Conservation (phyloP, 2,113 vertebrate species). For the Entosphenus tridentatus region DNA sequence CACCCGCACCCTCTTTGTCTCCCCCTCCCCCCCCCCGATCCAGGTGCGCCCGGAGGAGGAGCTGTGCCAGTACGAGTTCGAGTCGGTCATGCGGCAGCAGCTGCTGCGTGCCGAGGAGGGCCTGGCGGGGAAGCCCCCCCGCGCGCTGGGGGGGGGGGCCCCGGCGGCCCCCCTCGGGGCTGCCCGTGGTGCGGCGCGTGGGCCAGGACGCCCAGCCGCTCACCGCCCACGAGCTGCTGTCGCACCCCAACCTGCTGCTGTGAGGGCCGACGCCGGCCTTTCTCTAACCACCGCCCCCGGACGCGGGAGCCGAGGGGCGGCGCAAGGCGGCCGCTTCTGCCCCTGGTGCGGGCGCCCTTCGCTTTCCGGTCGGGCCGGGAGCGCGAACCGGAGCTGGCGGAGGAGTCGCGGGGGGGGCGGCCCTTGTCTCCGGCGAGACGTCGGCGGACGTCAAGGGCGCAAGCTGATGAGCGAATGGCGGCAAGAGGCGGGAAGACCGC, state of each 20-base stretch:
- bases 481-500: too few species aligned
- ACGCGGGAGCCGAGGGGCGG: too few species aligned
- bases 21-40: neutral
- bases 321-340: too few species aligned
- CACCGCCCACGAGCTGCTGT: conserved; percentile 45
- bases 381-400: too few species aligned
- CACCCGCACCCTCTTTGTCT: neutral
- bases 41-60: conserved; percentile 78
- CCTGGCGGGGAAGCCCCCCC: conserved; percentile 39
- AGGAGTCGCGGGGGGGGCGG: too few species aligned
- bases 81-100: conserved; percentile 99
- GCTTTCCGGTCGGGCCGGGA: too few species aligned
- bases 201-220: conserved; percentile 84
- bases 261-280: neutral
- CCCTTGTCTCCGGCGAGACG: too few species aligned
- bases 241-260: neutral
- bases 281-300: neutral
- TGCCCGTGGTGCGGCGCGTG: conserved; percentile 64
- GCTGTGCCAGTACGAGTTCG: conserved; percentile 91
- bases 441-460: too few species aligned
- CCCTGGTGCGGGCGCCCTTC: too few species aligned
- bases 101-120: conserved; percentile 78
- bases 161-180: conserved; percentile 50
- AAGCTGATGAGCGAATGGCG: too few species aligned
- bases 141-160: too few species aligned